phyloP scores from a whole-genome alignment of 2,797 vertebrate species.

The Pangasius larnaudii region DNA sequence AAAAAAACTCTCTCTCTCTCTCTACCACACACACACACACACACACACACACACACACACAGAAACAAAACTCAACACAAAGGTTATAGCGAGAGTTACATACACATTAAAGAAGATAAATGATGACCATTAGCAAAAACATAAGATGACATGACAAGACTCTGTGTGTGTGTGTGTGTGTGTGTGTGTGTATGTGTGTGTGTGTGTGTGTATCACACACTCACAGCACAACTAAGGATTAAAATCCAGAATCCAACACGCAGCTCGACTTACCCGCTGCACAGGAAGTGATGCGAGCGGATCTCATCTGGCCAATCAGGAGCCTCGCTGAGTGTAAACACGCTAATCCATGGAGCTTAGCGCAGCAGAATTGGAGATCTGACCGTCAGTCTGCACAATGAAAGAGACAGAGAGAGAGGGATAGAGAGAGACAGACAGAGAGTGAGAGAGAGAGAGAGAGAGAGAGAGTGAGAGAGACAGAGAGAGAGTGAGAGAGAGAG shows the following conservation, averaged over 20 bases:
- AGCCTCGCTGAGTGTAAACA: conserved; percentile 39
- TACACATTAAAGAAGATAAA: no score
- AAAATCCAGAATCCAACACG: not conserved
- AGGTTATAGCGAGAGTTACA: no score
- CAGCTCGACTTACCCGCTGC: conserved; percentile 53
- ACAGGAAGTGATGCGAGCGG: conserved; percentile 32
- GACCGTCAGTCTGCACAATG: conserved; percentile 24
- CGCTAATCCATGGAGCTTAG: conserved; percentile 52
- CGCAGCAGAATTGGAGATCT: conserved; percentile 25
- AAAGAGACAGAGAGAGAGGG: conserved; percentile 11
- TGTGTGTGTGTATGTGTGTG: conserved; percentile 1
- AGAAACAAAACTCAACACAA: not conserved
- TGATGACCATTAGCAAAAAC: not conserved
- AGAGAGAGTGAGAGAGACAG: not conserved
- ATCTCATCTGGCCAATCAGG: conserved; percentile 55
- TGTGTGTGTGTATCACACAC: not conserved
- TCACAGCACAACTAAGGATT: not conserved
- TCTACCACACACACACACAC: not conserved
- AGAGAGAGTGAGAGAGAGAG: conserved; percentile 11
- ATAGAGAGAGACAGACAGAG: conserved; percentile 20
- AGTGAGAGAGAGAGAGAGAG: not conserved
- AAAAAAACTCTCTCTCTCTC: not conserved
- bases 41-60: not conserved
- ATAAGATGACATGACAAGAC: not conserved
- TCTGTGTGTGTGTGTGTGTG: not conserved